Conservation (phyloP, 2,888 invertebrate species). For the Stegana nigrithorax region DNA sequence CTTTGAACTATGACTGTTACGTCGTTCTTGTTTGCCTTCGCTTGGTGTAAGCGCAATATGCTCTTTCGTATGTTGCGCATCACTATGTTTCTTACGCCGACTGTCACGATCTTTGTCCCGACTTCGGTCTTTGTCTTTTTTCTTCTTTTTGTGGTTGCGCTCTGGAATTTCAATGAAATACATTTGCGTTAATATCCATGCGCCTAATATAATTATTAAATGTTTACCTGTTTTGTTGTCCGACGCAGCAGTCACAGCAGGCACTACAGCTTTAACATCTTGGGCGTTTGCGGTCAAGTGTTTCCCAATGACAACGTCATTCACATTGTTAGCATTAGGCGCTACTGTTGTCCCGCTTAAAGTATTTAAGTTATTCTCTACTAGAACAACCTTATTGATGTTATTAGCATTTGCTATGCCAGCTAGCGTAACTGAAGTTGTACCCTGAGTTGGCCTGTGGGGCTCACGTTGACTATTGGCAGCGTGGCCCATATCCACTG, state of each 20-base stretch:
- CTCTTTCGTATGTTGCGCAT: constrained; percentile 22
- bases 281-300: background rate
- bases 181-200: too few species aligned
- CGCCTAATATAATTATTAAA: background rate
- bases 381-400: too few species aligned
- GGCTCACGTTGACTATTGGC: too few species aligned
- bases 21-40: background rate
- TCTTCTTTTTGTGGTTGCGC: constrained; percentile 66
- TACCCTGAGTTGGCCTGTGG: too few species aligned
- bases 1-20: constrained; percentile 32
- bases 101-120: constrained; percentile 39
- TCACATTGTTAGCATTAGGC: background rate
- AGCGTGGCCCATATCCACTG: too few species aligned
- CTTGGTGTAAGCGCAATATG: constrained; percentile 34
- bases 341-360: background rate
- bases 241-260: background rate
- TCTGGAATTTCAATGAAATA: constrained; percentile 35
- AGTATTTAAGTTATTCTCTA: constrained; percentile 36
- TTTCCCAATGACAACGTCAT: background rate
- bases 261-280: background rate
- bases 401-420: too few species aligned
- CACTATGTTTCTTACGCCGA: constrained; percentile 28
- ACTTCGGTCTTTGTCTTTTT: constrained; percentile 66
- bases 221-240: constrained; percentile 9
- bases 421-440: too few species aligned